Conservation (phyloP, 1,140 invertebrate species). For the Drosophila saltans region DNA sequence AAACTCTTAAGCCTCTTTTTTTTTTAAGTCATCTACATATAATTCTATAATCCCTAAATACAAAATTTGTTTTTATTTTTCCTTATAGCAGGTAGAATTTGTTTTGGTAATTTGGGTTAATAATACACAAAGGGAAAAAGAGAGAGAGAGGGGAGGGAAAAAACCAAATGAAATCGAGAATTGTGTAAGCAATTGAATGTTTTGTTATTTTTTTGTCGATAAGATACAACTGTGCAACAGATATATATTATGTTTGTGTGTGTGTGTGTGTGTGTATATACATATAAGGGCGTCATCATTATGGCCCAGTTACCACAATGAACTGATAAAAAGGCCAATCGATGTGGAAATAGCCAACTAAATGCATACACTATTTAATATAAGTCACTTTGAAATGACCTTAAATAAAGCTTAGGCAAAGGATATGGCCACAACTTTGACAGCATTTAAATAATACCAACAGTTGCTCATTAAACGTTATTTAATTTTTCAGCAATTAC, state of each 20-base stretch:
- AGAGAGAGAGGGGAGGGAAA: background rate
- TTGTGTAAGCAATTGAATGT: constrained; percentile 4
- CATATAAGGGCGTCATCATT: no score
- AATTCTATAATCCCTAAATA: background rate
- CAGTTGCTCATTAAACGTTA: background rate
- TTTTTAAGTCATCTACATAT: background rate
- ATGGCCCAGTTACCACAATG: constrained; percentile 1
- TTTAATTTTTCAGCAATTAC: background rate
- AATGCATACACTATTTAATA: no score
- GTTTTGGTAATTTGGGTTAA: constrained; percentile 1
- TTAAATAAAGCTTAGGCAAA: background rate
- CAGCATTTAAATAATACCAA: background rate
- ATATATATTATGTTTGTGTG: background rate
- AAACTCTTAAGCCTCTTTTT: background rate
- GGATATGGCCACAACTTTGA: background rate
- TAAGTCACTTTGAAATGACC: background rate
- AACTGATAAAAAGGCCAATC: constrained; percentile 4
- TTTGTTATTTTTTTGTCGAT: constrained; percentile 2
- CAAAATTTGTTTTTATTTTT: background rate
- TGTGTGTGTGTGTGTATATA: no score
- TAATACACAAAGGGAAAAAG: background rate
- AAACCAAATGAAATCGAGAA: background rate
- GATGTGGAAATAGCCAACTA: background rate
- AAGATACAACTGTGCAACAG: background rate
- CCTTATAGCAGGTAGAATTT: no score